These are phyloP conservation scores for Acleris literana DNA, from an alignment of 2,888 invertebrate species.

Conservation along the genomic window DNA sequence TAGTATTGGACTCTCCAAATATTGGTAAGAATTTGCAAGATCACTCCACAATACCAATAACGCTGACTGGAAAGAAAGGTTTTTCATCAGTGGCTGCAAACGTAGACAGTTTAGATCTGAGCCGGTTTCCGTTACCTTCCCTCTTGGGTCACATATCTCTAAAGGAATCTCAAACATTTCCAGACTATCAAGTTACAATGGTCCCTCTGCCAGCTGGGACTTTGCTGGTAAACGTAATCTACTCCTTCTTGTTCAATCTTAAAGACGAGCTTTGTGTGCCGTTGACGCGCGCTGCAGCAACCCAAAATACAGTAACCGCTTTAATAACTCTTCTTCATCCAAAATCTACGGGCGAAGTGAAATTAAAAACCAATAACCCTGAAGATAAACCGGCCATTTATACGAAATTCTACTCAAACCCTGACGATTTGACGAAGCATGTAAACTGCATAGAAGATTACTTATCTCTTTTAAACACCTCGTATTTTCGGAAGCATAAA, in stretches of 20 bases:
- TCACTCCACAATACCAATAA: constrained; percentile 10
- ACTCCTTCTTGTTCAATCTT: not conserved
- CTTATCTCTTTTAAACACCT: constrained; percentile 4
- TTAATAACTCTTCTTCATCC: constrained; percentile 14
- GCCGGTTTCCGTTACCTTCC: not conserved
- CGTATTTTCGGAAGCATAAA: not conserved
- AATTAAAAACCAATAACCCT: constrained; percentile 8
- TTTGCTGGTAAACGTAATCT: not conserved
- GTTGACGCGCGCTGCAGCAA: not conserved
- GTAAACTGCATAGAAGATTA: constrained; percentile 6
- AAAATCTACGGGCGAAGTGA: constrained; percentile 8
- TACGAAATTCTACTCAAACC: constrained; percentile 10
- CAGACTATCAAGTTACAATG: not conserved
- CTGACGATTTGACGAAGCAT: constrained; percentile 7
- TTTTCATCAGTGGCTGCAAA: not conserved
- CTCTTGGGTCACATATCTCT: not conserved
- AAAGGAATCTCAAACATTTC: not conserved
- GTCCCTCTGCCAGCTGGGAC: not conserved
- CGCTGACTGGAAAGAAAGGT: constrained; percentile 12
- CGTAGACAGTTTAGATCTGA: not conserved
- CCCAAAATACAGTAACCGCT: constrained; percentile 1
- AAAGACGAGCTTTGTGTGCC: not conserved
- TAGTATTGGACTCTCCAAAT: constrained; percentile 29
- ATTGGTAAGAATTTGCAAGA: constrained; percentile 35
- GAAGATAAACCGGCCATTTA: constrained; percentile 10